These are phyloP conservation scores for Struthidea cinerea DNA, from an alignment of 2,113 vertebrate genomes.

Conservation along the genomic window DNA sequence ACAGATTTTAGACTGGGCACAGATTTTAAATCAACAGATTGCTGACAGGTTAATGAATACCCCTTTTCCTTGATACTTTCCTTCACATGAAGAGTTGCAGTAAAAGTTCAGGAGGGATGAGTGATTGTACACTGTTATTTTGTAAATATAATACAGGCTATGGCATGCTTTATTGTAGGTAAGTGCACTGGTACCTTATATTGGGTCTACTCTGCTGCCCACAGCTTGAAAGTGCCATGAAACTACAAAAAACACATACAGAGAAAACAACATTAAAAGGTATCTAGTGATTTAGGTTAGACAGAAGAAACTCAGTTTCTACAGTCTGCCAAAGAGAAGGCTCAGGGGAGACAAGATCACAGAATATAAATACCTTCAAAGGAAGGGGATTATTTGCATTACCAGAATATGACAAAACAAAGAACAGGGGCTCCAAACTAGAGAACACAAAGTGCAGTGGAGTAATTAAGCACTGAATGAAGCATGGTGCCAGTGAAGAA, in stretches of 20 bases:
- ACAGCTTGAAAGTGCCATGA: not conserved
- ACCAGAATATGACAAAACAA: constrained; percentile 16
- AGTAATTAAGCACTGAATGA: not conserved
- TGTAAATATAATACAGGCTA: not conserved
- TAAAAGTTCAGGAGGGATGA: not conserved
- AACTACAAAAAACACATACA: not conserved
- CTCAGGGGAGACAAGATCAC: constrained; percentile 38
- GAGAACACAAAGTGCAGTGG: not conserved
- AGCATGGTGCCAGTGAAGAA: not conserved
- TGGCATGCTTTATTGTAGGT: not conserved
- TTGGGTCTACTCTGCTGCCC: not conserved
- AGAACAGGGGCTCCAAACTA: not conserved
- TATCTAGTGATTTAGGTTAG: not conserved
- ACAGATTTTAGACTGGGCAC: not conserved
- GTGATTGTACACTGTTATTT: not conserved
- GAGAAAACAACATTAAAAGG: not conserved
- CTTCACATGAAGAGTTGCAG: not conserved
- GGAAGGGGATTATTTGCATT: constrained; percentile 21
- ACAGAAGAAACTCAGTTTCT: not conserved
- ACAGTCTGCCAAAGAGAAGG: not conserved
- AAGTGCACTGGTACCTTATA: not conserved
- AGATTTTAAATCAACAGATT: not conserved
- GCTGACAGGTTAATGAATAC: not conserved
- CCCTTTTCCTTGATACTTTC: not conserved
- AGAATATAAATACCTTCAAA: constrained; percentile 24